Evolutionary conservation across 2,888 invertebrate species (phyloP).

Genomic region (Leucophenga maculata): DNA sequence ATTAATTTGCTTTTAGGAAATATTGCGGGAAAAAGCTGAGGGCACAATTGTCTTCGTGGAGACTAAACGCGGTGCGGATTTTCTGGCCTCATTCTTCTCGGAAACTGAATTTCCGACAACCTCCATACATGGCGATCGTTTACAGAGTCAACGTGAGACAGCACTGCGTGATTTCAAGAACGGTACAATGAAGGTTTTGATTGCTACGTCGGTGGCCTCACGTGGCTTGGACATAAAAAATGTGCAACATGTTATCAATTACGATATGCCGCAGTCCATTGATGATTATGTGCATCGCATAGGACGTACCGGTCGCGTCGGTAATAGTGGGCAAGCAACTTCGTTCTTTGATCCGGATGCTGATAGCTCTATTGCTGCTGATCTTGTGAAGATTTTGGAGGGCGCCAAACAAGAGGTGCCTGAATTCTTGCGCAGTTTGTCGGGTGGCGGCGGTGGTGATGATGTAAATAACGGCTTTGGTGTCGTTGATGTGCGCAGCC

Average conservation of each 20-base stretch:
- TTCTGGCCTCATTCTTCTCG: constrained; percentile 86
- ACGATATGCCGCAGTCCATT: constrained; percentile 89
- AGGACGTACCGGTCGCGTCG: constrained; percentile 95
- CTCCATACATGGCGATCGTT: constrained; percentile 97
- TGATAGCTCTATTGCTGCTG: constrained; percentile 77
- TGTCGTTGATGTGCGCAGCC: constrained; percentile 77
- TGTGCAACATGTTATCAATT: constrained; percentile 92
- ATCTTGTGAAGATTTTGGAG: constrained; percentile 81
- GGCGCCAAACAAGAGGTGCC: constrained; percentile 88
- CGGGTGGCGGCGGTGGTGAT: constrained; percentile 73
- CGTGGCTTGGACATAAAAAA: constrained; percentile 92
- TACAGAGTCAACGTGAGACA: constrained; percentile 95
- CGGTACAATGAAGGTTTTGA: constrained; percentile 84
- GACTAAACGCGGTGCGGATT: constrained; percentile 91
- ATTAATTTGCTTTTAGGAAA: constrained; percentile 53
- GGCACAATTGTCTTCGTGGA: constrained; percentile 91
- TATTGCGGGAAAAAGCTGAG: constrained; percentile 65
- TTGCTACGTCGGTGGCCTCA: constrained; percentile 96
- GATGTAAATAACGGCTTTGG: constrained; percentile 75
- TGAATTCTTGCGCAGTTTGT: constrained; percentile 77
- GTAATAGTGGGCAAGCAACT: constrained; percentile 88
- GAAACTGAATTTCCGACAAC: constrained; percentile 90
- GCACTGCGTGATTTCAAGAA: constrained; percentile 91
- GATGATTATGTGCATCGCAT: constrained; percentile 97
- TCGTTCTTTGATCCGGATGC: constrained; percentile 83